phyloP scores from a whole-genome alignment of 1,140 invertebrate species.

The Megalopta genalis region DNA sequence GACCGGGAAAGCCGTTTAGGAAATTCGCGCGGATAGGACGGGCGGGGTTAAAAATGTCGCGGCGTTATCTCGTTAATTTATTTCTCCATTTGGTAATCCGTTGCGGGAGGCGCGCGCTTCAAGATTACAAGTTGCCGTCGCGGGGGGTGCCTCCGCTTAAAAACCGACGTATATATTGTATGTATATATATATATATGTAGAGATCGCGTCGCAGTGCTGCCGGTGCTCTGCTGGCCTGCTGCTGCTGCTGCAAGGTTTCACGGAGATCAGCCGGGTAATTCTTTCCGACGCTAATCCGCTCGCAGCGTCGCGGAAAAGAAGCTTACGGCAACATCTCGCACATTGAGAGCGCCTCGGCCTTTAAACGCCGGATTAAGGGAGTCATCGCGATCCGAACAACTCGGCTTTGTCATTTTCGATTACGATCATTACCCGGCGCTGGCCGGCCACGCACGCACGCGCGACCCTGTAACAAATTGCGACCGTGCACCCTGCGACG shows the following conservation, averaged over 20 bases:
- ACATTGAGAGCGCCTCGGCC: slow-evolving; percentile 15
- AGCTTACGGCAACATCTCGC: slow-evolving; percentile 47
- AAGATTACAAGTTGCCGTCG: slow-evolving; percentile 31
- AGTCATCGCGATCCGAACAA: slow-evolving; percentile 18
- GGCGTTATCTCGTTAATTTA: slow-evolving; percentile 37
- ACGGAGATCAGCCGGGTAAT: slow-evolving; percentile 50
- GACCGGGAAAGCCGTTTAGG: not conserved
- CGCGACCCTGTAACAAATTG: not conserved
- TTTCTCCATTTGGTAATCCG: slow-evolving; percentile 30
- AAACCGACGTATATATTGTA: too few species aligned
- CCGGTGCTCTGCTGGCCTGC: too few species aligned
- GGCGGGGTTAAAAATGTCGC: not conserved
- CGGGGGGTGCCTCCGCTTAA: slow-evolving; percentile 15
- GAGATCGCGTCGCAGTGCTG: not conserved
- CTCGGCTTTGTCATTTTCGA: slow-evolving; percentile 33
- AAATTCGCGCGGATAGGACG: not conserved
- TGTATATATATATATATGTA: too few species aligned
- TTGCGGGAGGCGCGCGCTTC: not conserved
- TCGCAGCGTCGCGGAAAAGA: slow-evolving; percentile 48
- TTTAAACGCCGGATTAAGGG: slow-evolving; percentile 44
- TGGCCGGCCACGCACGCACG: not conserved
- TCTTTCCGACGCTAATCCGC: slow-evolving; percentile 54
- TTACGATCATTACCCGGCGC: not conserved
- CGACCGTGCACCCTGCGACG: not conserved
- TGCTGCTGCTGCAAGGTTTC: slow-evolving; percentile 36